These are phyloP conservation scores for Strix uralensis DNA, from an alignment of 2,113 vertebrate genomes.

Conservation along the genomic window DNA sequence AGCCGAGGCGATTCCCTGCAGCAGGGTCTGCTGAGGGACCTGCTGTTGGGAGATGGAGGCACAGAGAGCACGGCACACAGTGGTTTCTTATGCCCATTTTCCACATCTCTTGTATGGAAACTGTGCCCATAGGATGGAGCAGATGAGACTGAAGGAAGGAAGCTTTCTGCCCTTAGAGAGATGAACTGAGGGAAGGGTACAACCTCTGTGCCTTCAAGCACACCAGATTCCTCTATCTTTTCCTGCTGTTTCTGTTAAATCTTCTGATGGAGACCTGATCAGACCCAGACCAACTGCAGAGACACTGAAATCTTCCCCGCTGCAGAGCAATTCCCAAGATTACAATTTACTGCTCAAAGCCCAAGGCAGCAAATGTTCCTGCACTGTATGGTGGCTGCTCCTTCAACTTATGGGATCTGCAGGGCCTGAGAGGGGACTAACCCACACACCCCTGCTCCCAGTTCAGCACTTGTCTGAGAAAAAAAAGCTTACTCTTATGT, in stretches of 20 bases:
- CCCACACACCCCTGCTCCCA: background rate
- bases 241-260: background rate
- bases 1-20: fast-evolving
- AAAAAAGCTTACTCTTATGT: background rate
- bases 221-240: background rate
- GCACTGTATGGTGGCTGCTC: background rate
- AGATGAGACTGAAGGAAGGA: background rate
- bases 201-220: background rate
- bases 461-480: background rate
- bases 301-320: background rate
- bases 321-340: fast-evolving
- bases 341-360: background rate
- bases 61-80: fast-evolving
- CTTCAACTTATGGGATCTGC: background rate
- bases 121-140: fast-evolving
- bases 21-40: background rate
- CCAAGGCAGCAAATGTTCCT: background rate
- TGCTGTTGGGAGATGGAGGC: background rate
- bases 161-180: background rate
- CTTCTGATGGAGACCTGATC: background rate
- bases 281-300: background rate
- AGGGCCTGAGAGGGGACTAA: background rate
- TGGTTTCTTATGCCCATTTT: background rate
- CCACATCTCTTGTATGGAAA: background rate
- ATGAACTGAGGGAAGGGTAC: background rate